These are phyloP conservation scores for Cephalotes varians DNA, from an alignment of 2,888 invertebrate species.

Conservation along the genomic window DNA sequence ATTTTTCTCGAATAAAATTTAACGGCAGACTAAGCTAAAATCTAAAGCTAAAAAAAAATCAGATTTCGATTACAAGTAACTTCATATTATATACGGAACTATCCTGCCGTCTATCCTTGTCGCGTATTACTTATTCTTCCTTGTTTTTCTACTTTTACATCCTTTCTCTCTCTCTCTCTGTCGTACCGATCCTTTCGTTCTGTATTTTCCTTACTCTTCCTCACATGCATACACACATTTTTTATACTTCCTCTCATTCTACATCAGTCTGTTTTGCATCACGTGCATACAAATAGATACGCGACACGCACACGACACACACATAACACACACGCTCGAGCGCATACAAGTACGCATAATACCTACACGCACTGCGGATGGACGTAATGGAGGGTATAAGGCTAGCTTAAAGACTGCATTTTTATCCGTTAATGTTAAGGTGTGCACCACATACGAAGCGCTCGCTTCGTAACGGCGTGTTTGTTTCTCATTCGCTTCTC, in stretches of 20 bases:
- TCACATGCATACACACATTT: constrained; percentile 9
- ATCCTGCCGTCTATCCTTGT: constrained; percentile 29
- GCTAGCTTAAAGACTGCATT: constrained; percentile 63
- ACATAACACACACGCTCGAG: constrained; percentile 3
- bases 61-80: constrained; percentile 42
- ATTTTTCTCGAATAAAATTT: constrained; percentile 38
- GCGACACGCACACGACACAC: constrained; percentile 58
- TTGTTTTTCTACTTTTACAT: constrained; percentile 2
- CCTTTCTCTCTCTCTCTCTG: neutral
- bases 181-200: constrained; percentile 3
- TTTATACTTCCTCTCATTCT: constrained; percentile 41
- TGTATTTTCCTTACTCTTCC: constrained; percentile 18
- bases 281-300: constrained; percentile 61
- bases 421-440: constrained; percentile 62
- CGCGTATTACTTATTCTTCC: constrained; percentile 39
- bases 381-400: constrained; percentile 64
- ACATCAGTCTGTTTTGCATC: constrained; percentile 30
- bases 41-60: constrained; percentile 42
- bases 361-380: constrained; percentile 49
- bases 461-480: constrained; percentile 60
- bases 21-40: constrained; percentile 43
- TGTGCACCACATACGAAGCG: constrained; percentile 68
- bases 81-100: constrained; percentile 33
- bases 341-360: constrained; percentile 23
- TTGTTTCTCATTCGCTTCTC: constrained; percentile 51